Evolutionary conservation across 2,113 vertebrate genomes (phyloP).

Genomic region (Gymnarchus niloticus): DNA sequence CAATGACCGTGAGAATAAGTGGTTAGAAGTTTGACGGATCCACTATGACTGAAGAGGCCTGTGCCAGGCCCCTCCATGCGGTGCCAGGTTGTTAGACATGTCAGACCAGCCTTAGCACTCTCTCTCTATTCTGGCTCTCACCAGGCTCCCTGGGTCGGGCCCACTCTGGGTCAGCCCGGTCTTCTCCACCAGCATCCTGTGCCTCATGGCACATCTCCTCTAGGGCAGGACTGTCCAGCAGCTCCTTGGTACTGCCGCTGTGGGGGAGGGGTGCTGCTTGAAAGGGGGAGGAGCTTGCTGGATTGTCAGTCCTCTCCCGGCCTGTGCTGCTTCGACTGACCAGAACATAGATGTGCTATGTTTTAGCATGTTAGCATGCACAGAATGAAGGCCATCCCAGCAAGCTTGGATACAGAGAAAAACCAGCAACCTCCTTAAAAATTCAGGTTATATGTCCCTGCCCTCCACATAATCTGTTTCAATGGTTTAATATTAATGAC

Average conservation of each 20-base stretch:
- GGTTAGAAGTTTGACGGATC: too few relatives aligned
- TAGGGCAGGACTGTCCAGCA: conserved; percentile 67
- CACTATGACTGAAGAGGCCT: background rate
- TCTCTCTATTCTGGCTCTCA: conserved; percentile 41
- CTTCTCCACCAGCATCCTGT: conserved; percentile 67
- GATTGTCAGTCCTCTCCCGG: conserved; percentile 84
- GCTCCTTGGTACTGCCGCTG: conserved; percentile 76
- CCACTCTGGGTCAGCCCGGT: conserved; percentile 64
- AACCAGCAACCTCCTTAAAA: too few relatives aligned
- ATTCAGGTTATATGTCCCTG: background rate
- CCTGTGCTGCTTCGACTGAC: conserved; percentile 63
- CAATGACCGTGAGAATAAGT: too few relatives aligned
- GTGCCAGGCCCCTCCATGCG: background rate
- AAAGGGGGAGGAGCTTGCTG: conserved; percentile 53
- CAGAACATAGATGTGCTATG: background rate
- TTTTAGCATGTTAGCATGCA: background rate
- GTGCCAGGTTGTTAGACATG: background rate
- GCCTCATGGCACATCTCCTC: conserved; percentile 76
- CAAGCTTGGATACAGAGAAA: background rate
- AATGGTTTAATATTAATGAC: too few relatives aligned
- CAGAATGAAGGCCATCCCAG: background rate
- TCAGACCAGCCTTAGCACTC: background rate
- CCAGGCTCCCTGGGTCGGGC: conserved; percentile 67
- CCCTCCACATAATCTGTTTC: background rate
- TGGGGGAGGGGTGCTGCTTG: conserved; percentile 68